Conservation (phyloP, 2,797 vertebrate genomes). For the Molossus molossus region DNA sequence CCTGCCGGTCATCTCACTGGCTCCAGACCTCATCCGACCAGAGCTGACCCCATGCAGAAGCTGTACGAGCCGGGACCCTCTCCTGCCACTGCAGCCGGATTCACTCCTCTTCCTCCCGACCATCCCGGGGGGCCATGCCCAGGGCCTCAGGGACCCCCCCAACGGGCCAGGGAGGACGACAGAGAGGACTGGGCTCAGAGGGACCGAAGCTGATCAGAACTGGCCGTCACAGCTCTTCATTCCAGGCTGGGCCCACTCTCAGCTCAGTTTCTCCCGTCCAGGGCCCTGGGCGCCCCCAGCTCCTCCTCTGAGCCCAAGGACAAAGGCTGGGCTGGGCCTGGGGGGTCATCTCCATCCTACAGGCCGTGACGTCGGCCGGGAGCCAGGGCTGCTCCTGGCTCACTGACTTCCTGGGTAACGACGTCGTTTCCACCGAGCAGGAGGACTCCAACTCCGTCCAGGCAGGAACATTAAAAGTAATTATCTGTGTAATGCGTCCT, state of each 20-base stretch:
- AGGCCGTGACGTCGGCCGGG: not conserved
- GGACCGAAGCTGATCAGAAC: not conserved
- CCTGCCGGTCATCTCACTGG: not conserved
- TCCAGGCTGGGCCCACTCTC: not conserved
- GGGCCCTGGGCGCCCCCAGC: not conserved
- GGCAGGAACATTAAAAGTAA: conserved; percentile 78
- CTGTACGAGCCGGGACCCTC: not conserved
- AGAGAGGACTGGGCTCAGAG: not conserved
- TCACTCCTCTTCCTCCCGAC: not conserved
- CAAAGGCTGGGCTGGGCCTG: not conserved
- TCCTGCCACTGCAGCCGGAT: not conserved
- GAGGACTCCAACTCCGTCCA: conserved; percentile 78
- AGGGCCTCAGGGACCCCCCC: not conserved
- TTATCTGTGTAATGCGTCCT: conserved; percentile 77
- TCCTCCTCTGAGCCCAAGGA: not conserved
- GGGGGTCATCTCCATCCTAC: not conserved
- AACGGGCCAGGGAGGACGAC: not conserved
- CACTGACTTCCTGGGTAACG: conserved; percentile 68
- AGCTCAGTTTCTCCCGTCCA: not conserved
- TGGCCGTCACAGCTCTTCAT: not conserved
- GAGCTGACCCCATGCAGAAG: not conserved
- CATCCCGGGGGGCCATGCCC: not conserved
- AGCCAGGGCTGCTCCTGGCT: conserved; percentile 19
- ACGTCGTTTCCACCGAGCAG: conserved; percentile 71
- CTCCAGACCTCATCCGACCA: not conserved